Evolutionary conservation across 2,888 invertebrate genomes (phyloP).

Genomic region (Helicoverpa assulta): DNA sequence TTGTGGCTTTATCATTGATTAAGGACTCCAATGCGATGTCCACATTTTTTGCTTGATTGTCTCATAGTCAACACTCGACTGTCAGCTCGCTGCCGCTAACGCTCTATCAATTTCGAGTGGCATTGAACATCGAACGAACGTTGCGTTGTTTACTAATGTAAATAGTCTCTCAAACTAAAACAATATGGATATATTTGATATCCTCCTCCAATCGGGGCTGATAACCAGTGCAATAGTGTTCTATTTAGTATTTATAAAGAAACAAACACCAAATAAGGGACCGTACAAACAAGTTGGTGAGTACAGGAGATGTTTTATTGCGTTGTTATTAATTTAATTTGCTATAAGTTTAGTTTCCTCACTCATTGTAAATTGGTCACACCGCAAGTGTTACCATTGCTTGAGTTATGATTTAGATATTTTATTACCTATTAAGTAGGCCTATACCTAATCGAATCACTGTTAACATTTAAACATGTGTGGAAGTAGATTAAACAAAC

Average conservation of each 20-base stretch:
- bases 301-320: constrained; percentile 27
- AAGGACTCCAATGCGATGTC: constrained; percentile 9
- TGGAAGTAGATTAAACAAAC: not conserved
- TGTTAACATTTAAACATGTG: not conserved
- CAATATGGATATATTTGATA: constrained; percentile 79
- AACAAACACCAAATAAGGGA: constrained; percentile 65
- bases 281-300: constrained; percentile 78
- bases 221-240: constrained; percentile 76
- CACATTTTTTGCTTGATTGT: constrained; percentile 5
- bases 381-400: not conserved
- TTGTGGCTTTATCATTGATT: constrained; percentile 32
- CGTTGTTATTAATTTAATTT: no score
- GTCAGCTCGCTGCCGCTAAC: constrained; percentile 8
- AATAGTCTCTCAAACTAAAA: constrained; percentile 24
- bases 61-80: constrained; percentile 4
- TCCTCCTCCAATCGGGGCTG: constrained; percentile 78
- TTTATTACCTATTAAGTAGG: no score
- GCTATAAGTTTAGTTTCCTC: no score
- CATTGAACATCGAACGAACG: constrained; percentile 39
- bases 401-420: no score
- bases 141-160: constrained; percentile 35
- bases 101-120: constrained; percentile 24
- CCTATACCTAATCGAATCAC: not conserved
- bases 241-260: constrained; percentile 79
- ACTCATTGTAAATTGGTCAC: not conserved